These are phyloP conservation scores for Eueremaeus valkanovi DNA, from an alignment of 2,888 invertebrate genomes.

Conservation along the genomic window DNA sequence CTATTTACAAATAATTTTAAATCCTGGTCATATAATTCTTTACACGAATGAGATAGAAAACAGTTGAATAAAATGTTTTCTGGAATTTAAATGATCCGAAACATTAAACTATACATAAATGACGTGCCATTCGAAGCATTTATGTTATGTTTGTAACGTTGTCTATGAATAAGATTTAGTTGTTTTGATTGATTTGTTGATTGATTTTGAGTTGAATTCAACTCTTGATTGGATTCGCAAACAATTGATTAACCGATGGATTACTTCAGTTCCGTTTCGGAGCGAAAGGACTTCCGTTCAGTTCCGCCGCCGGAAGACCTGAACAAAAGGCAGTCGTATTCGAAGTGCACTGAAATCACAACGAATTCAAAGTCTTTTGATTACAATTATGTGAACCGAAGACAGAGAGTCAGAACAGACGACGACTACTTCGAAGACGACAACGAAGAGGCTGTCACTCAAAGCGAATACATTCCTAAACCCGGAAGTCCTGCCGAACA, in stretches of 20 bases:
- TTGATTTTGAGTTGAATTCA: neutral
- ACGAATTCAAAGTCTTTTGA: conserved; percentile 5
- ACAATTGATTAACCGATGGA: neutral
- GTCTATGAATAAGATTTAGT: no score
- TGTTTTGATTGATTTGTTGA: neutral
- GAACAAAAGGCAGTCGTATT: conserved; percentile 34
- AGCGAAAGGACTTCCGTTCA: conserved; percentile 28
- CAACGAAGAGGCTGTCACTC: conserved; percentile 48
- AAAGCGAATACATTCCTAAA: conserved; percentile 23
- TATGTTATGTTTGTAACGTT: no score
- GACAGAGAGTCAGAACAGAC: conserved; percentile 17
- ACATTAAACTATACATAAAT: no score
- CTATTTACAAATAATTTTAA: no score
- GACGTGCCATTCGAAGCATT: no score
- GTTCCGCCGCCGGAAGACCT: conserved; percentile 40
- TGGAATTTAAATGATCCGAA: no score
- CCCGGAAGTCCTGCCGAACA: conserved; percentile 46
- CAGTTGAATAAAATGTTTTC: no score
- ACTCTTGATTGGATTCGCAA: neutral
- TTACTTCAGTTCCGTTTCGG: neutral
- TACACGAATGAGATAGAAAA: no score
- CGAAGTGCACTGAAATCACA: conserved; percentile 15
- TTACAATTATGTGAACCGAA: neutral
- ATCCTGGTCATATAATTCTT: no score
- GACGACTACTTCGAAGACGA: conserved; percentile 70